These are phyloP conservation scores for Limonius californicus DNA, from an alignment of 1,140 invertebrate genomes.

Conservation along the genomic window DNA sequence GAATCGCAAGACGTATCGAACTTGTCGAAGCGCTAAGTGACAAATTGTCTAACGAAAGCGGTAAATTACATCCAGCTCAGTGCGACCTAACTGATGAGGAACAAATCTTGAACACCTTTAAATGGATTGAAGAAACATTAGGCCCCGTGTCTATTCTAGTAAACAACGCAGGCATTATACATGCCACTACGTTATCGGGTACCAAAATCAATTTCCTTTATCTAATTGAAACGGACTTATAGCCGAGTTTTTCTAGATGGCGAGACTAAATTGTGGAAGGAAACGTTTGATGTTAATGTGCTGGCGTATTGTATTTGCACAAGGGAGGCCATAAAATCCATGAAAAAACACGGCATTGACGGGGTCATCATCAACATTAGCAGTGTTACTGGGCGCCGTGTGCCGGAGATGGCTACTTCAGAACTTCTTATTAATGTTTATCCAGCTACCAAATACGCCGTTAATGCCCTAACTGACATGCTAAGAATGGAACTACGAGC, in stretches of 20 bases:
- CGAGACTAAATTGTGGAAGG: neutral
- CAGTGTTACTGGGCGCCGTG: slow-evolving; percentile 44
- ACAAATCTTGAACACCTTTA: slow-evolving; percentile 50
- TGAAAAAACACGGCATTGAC: slow-evolving; percentile 43
- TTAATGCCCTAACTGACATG: slow-evolving; percentile 56
- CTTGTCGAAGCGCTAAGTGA: slow-evolving; percentile 10
- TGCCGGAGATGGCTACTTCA: slow-evolving; percentile 40
- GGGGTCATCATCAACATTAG: slow-evolving; percentile 48
- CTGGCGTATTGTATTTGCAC: slow-evolving; percentile 54
- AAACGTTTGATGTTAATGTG: slow-evolving; percentile 56
- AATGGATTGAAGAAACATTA: slow-evolving; percentile 44
- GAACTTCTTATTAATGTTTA: slow-evolving; percentile 53
- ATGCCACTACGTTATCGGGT: slow-evolving; percentile 4
- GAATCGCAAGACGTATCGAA: slow-evolving; percentile 7
- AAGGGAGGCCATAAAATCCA: slow-evolving; percentile 53
- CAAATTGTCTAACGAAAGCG: slow-evolving; percentile 21
- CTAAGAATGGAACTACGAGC: slow-evolving; percentile 55
- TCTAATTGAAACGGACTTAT: neutral
- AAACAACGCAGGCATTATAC: slow-evolving; percentile 51
- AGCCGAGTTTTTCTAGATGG: neutral
- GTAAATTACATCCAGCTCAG: slow-evolving; percentile 43
- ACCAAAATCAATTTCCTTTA: neutral
- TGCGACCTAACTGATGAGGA: slow-evolving; percentile 52
- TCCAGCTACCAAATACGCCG: slow-evolving; percentile 56
- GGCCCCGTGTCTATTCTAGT: slow-evolving; percentile 51